Conservation (phyloP, 2,888 invertebrate genomes). For the Orthonevra nobilis region DNA sequence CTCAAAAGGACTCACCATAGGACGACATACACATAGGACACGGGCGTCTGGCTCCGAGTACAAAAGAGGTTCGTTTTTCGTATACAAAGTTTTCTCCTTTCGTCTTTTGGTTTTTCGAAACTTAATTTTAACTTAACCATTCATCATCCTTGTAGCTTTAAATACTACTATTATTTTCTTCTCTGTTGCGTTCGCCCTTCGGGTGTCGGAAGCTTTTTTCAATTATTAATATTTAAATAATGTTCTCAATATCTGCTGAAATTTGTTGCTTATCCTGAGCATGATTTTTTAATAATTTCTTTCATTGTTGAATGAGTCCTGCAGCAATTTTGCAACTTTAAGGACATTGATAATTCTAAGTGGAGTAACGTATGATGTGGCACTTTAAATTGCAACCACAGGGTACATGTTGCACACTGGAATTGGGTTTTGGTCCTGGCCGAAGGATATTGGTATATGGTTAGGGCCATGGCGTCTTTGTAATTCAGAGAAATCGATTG, state of each 20-base stretch:
- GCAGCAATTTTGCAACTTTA: too few species aligned
- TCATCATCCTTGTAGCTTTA: conserved; percentile 30
- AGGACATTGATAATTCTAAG: too few species aligned
- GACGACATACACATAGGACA: not conserved
- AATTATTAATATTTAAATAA: conserved; percentile 43
- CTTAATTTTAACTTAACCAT: conserved; percentile 44
- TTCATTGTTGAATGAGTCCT: too few species aligned
- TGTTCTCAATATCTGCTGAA: conserved; percentile 29
- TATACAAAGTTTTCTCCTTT: conserved; percentile 13
- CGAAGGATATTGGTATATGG: conserved; percentile 1
- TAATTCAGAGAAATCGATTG: conserved; percentile 51
- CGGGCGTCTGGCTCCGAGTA: not conserved
- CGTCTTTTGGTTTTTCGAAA: too few species aligned
- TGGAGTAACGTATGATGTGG: too few species aligned
- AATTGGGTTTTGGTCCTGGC: conserved; percentile 1
- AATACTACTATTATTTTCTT: too few species aligned
- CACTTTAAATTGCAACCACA: conserved; percentile 4
- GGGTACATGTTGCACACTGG: conserved; percentile 30
- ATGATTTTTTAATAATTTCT: too few species aligned
- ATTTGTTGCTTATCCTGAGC: not conserved
- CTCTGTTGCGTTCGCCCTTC: not conserved
- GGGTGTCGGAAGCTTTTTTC: not conserved
- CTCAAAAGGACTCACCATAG: conserved; percentile 42
- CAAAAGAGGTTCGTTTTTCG: not conserved
- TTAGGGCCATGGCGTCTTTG: not conserved